Evolutionary conservation across 2,888 invertebrate species (phyloP), one percentile per base, ranked within the genome.

Genomic region (Psylliodes chrysocephalus): DNA sequence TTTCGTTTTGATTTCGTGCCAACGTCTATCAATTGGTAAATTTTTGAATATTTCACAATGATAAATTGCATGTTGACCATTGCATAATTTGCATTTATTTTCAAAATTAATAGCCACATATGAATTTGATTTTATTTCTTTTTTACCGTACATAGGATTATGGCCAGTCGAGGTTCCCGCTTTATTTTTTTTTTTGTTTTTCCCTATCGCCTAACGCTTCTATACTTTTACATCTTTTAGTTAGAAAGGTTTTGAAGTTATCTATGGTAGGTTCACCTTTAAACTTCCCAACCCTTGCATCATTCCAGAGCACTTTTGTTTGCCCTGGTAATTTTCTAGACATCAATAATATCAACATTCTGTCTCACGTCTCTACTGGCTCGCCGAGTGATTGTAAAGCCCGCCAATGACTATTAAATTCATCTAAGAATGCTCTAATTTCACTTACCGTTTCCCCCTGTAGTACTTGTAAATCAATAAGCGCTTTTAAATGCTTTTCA

Each of bases 381-480:
- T 52, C 33, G 18, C 35, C 18, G 1, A 52, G 18, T 10, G 52
- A 52, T n/a, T 52, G 30, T 35, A 52, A 17, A 5, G 35, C 33
- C 17, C 52, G 30, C 12, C 7, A n/a, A n/a, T n/a, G n/a, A n/a
- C n/a, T n/a, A n/a, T n/a, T n/a, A n/a, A 2, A 28, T 12, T 51
- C 28, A 51, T 51, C 33, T 10, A 51, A 8, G 1, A 51, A 12
- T 51, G 28, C 30, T 28, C 51, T 14, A 12, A 51, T 22, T 14
- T 10, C n/a, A 22, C 14, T 17, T 12, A 15, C 7, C 4, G 17
- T 17, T 18, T 51, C 51, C n/a, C n/a, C n/a, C n/a, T n/a, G n/a
- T n/a, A n/a, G n/a, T n/a, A n/a, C n/a, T n/a, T n/a, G n/a, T 30
- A 51, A 33, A 30, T 51, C 33, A 15, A 51, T 5, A n/a, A 51